These are phyloP conservation scores for Lates japonicus DNA, from an alignment of 2,797 vertebrate species.

Conservation along the genomic window DNA sequence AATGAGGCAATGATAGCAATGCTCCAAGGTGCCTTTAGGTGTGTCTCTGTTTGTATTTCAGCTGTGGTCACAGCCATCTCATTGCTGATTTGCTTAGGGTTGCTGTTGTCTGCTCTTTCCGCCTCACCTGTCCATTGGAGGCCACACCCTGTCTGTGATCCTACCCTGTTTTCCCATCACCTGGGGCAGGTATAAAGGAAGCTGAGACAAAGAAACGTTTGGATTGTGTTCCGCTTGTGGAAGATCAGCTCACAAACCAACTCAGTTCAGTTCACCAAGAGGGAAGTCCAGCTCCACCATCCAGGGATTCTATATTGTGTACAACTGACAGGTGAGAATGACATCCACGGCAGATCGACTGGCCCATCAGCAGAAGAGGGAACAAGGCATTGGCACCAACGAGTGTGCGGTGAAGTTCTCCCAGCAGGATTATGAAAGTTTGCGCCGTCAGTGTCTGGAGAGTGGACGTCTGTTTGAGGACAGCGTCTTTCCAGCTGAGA, in stretches of 20 bases:
- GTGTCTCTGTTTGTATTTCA: constrained; percentile 70
- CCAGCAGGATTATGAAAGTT: constrained; percentile 88
- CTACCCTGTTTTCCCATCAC: constrained; percentile 20
- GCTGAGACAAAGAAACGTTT: constrained; percentile 14
- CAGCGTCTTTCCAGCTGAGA: constrained; percentile 86
- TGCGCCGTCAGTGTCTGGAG: constrained; percentile 85
- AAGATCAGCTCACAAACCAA: constrained; percentile 6
- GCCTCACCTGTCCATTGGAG: constrained; percentile 54
- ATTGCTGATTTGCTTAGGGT: constrained; percentile 56
- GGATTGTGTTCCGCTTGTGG: constrained; percentile 1
- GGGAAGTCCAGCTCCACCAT: background rate
- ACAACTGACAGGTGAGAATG: constrained; percentile 65
- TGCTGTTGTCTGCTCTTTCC: constrained; percentile 45
- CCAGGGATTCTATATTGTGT: background rate
- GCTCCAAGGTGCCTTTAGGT: constrained; percentile 49
- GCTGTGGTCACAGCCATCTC: constrained; percentile 49
- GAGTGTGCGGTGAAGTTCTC: constrained; percentile 82
- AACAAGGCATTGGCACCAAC: constrained; percentile 74
- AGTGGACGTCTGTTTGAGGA: constrained; percentile 89
- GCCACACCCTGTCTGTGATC: constrained; percentile 64
- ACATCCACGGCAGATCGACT: constrained; percentile 77
- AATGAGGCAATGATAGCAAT: background rate
- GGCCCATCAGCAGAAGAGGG: constrained; percentile 67
- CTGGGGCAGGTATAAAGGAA: constrained; percentile 53
- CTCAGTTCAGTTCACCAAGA: constrained; percentile 22